Evolutionary conservation across 2,888 invertebrate genomes (phyloP).

Genomic region (Hecatera dysodea): DNA sequence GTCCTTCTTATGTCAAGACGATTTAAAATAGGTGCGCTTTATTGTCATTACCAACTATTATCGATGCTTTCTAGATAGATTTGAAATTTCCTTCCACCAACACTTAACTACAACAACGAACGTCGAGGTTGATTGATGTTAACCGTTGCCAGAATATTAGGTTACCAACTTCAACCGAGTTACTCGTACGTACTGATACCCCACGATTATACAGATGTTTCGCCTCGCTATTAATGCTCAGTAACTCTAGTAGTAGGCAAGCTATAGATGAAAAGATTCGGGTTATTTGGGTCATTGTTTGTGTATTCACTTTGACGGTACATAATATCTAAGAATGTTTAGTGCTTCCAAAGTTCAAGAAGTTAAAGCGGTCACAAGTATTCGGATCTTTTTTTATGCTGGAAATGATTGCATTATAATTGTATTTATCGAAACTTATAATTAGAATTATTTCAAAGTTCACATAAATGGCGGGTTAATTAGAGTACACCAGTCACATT

Average conservation of each 20-base stretch:
- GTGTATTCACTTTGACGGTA: not conserved
- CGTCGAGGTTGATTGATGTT: slow-evolving; percentile 69
- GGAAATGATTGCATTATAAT: no score
- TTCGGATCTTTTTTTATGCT: no score
- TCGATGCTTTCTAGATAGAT: not conserved
- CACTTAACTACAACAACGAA: slow-evolving; percentile 45
- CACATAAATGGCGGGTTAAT: no score
- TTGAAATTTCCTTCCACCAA: not conserved
- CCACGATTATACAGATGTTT: slow-evolving; percentile 60
- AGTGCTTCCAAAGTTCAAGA: no score
- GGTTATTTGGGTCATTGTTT: slow-evolving; percentile 15
- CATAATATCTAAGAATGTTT: no score
- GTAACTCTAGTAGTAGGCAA: slow-evolving; percentile 37
- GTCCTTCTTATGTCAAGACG: no score
- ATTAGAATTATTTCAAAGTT: no score
- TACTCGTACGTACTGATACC: slow-evolving; percentile 64
- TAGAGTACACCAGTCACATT: no score
- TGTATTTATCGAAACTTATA: no score
- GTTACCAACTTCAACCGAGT: slow-evolving; percentile 67
- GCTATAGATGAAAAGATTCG: slow-evolving; percentile 16
- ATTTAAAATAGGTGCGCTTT: no score
- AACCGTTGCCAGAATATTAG: slow-evolving; percentile 68
- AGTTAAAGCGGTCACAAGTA: no score
- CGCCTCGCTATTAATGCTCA: slow-evolving; percentile 25
- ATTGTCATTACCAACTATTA: no score